Evolutionary conservation across 2,113 vertebrate species (phyloP).

Genomic region (Burhinus oedicnemus): DNA sequence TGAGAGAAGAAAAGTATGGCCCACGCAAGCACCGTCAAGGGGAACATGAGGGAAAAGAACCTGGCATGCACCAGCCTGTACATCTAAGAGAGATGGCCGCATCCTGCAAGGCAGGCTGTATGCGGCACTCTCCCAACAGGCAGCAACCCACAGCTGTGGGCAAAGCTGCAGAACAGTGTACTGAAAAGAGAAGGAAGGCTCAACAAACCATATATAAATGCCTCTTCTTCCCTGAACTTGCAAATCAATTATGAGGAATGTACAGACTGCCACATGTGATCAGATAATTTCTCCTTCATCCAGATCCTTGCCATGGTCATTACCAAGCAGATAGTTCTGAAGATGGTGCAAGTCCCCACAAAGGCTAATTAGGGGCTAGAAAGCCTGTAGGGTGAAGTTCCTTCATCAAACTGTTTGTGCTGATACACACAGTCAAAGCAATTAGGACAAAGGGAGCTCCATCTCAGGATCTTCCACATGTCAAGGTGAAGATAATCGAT

Average conservation of each 20-base stretch:
- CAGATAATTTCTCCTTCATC: background rate
- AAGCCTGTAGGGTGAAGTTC: background rate
- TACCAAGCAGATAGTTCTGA: background rate
- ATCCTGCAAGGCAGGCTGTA: background rate
- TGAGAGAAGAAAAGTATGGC: background rate
- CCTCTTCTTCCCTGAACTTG: background rate
- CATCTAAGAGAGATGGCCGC: background rate
- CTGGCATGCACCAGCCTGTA: background rate
- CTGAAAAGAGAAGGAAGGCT: background rate
- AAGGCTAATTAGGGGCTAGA: background rate
- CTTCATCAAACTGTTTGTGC: slow-evolving; percentile 26
- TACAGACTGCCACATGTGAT: background rate
- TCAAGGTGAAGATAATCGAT: slow-evolving; percentile 46
- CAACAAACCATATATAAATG: background rate
- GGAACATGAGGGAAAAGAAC: background rate
- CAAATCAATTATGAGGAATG: background rate
- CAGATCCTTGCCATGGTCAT: background rate
- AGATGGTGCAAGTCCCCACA: background rate
- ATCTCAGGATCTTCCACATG: slow-evolving; percentile 22
- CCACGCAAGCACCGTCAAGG: background rate
- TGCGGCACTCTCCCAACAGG: background rate
- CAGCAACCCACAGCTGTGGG: background rate
- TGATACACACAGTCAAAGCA: slow-evolving; percentile 1
- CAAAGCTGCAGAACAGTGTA: background rate
- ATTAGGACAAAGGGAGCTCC: slow-evolving; percentile 12